phyloP scores from a whole-genome alignment of 2,888 invertebrate species.

The Diabrotica balteata region DNA sequence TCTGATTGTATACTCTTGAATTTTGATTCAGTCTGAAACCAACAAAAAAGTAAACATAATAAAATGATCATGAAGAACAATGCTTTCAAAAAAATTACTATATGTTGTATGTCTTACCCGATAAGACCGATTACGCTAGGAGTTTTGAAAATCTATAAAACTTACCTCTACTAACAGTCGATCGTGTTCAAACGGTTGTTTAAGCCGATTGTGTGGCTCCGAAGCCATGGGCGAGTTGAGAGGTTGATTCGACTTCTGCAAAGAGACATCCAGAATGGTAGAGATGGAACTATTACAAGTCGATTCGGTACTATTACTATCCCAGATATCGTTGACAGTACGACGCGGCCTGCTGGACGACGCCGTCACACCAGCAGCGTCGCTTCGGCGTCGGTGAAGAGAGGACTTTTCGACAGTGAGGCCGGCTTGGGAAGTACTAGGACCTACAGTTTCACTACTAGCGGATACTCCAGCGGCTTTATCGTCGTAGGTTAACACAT shows the following conservation, averaged over 20 bases:
- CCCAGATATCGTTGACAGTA: slow-evolving; percentile 49
- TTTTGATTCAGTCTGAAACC: slow-evolving; percentile 16
- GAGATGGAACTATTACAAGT: slow-evolving; percentile 63
- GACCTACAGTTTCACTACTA: neutral
- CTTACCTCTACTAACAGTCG: slow-evolving; percentile 15
- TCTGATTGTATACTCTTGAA: slow-evolving; percentile 66
- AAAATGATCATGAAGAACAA: too few species aligned
- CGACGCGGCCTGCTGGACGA: slow-evolving; percentile 48
- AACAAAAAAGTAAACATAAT: neutral
- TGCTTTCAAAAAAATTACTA: too few species aligned
- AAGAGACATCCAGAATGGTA: slow-evolving; percentile 53
- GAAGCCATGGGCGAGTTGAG: slow-evolving; percentile 18
- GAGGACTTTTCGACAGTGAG: slow-evolving; percentile 50
- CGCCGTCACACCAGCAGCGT: slow-evolving; percentile 38
- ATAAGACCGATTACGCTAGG: neutral
- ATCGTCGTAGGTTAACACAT: slow-evolving; percentile 86
- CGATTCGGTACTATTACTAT: slow-evolving; percentile 58
- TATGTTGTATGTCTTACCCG: neutral
- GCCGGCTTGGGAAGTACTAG: slow-evolving; percentile 11
- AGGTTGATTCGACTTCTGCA: slow-evolving; percentile 33
- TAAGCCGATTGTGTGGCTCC: slow-evolving; percentile 24
- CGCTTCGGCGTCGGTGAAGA: slow-evolving; percentile 34
- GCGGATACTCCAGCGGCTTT: slow-evolving; percentile 63
- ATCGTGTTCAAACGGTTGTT: slow-evolving; percentile 21
- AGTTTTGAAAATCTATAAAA: neutral